Conservation (phyloP, 2,113 vertebrate genomes). For the Tupaia chinensis region DNA sequence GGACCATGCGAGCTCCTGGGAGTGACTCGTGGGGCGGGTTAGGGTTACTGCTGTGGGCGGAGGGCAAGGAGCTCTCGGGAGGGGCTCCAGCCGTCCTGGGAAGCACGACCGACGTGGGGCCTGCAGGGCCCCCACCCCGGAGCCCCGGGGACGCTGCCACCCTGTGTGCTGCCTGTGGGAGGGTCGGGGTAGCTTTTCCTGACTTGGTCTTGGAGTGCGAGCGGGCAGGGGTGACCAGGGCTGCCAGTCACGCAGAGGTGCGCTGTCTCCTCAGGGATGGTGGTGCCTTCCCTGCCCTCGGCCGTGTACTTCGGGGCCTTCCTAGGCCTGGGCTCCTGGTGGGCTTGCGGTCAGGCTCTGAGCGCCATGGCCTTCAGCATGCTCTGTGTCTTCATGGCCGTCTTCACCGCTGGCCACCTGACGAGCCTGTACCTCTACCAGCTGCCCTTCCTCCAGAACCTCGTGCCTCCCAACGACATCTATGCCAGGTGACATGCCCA, state of each 20-base stretch:
- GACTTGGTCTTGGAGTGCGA: neutral
- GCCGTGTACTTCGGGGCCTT: constrained; percentile 89
- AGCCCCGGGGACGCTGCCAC: neutral
- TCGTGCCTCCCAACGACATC: constrained; percentile 87
- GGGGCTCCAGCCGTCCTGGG: neutral
- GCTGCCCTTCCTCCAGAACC: constrained; percentile 87
- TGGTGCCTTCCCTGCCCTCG: constrained; percentile 89
- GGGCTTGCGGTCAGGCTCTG: constrained; percentile 87
- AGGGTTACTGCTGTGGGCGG: neutral
- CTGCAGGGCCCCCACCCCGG: neutral
- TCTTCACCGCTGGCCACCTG: constrained; percentile 89
- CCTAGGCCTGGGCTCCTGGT: constrained; percentile 90
- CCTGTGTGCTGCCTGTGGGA: neutral
- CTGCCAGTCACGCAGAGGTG: neutral
- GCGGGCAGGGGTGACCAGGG: neutral
- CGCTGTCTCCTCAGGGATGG: constrained; percentile 85
- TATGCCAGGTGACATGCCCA: constrained; percentile 86
- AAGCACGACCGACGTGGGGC: no score
- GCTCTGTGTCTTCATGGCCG: constrained; percentile 89
- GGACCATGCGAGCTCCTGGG: no score
- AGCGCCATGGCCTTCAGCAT: constrained; percentile 87
- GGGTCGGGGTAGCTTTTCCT: neutral
- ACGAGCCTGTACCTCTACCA: constrained; percentile 90
- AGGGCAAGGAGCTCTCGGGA: neutral
- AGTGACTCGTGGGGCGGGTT: no score